phyloP scores from a whole-genome alignment of 2,797 vertebrate genomes.

The Pyrocephalus nanus region DNA sequence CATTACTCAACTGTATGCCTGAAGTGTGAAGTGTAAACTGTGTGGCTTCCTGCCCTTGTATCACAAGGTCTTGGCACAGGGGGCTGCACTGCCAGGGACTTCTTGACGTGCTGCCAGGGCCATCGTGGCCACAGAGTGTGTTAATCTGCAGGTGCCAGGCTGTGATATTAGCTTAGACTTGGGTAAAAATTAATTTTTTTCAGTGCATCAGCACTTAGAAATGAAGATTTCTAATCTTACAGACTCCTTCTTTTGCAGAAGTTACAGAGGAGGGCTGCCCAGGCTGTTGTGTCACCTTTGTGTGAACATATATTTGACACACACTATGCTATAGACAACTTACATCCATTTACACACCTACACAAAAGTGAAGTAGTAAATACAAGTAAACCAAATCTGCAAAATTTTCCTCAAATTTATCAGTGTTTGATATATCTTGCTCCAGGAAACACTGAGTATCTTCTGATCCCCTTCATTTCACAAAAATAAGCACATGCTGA shows the following conservation, averaged over 20 bases:
- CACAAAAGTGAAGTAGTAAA: neutral
- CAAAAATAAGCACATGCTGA: neutral
- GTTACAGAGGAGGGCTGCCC: neutral
- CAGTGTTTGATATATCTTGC: neutral
- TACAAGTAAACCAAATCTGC: neutral
- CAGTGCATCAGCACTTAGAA: neutral
- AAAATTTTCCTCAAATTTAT: neutral
- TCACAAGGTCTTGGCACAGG: neutral
- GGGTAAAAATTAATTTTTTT: neutral
- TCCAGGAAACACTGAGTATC: neutral
- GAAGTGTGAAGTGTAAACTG: neutral
- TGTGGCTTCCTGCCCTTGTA: neutral
- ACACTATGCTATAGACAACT: neutral
- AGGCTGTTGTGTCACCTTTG: neutral
- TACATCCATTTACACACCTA: neutral
- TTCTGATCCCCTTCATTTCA: neutral
- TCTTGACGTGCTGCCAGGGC: neutral
- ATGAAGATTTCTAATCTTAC: neutral
- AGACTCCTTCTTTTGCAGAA: neutral
- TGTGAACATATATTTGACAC: neutral
- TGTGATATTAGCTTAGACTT: neutral
- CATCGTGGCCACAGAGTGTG: rapidly evolving
- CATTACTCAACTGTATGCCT: neutral
- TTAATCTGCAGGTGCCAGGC: neutral
- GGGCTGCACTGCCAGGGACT: rapidly evolving